A percentile compares a stretch with the other conserved stretches of the same genome.
phyloP scores from a whole-genome alignment of 2,888 invertebrate species.

The Plutella xylostella region DNA sequence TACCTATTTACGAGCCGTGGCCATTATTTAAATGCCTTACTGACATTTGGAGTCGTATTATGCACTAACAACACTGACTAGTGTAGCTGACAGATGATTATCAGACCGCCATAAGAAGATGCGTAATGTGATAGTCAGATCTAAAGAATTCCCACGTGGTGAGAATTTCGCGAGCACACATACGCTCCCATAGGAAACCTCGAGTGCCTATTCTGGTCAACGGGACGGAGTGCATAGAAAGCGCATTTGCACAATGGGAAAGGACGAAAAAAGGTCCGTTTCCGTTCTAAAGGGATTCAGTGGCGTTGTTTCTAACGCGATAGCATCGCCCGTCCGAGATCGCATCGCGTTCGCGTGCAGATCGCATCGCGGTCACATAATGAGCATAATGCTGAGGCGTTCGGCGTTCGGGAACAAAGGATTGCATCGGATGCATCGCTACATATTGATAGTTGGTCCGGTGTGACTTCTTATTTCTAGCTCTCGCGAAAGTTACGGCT shows the following conservation, averaged over 20 bases:
- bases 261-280: neutral
- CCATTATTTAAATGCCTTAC: slow-evolving; percentile 30
- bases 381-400: slow-evolving; percentile 29
- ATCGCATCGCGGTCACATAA: slow-evolving; percentile 52
- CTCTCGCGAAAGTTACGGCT: too few relatives aligned
- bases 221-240: neutral
- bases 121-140: neutral
- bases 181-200: too few relatives aligned
- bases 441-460: too few relatives aligned
- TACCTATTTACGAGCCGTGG: slow-evolving; percentile 26
- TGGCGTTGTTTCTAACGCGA: slow-evolving; percentile 22
- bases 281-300: slow-evolving; percentile 8
- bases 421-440: too few relatives aligned
- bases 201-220: too few relatives aligned
- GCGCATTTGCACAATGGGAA: neutral
- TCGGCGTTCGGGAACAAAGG: too few relatives aligned
- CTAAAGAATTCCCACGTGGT: too few relatives aligned
- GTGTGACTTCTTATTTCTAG: too few relatives aligned
- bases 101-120: slow-evolving; percentile 27
- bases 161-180: too few relatives aligned
- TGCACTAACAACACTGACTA: slow-evolving; percentile 19
- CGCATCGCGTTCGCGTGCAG: slow-evolving; percentile 54
- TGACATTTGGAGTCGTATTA: slow-evolving; percentile 33
- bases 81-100: slow-evolving; percentile 27
- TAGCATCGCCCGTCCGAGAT: slow-evolving; percentile 51